Base-by-base conservation (phyloP, 2,888 invertebrate species). In the Odontomyia ornata region DNA sequence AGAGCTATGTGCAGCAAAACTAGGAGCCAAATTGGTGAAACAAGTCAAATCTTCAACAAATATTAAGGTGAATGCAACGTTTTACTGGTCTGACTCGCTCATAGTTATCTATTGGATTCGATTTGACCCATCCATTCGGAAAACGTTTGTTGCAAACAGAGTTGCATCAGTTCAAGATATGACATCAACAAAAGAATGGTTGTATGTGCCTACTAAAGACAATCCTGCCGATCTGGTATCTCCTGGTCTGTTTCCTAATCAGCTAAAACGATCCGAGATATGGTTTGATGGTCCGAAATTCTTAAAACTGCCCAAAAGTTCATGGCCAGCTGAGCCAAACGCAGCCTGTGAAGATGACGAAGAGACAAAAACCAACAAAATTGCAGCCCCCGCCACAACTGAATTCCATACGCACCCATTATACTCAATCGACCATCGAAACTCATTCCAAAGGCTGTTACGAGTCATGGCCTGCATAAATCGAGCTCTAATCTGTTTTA, bases 1-100 rank as follows among this genome's bases (percentile, higher is more conserved):
- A 9, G 81, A 82, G 30, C 73, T 83, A 21, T 76, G 79, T 5
- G 77, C 75, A 43, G 78, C 80, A 25, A 60, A 69, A 43, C 3
- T 75, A 15, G 75, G 71, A n/a, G 52, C 71, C 0, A 23, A 77
- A 1, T 28, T 77, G 0, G n/a, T 25, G 1, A 13, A 23, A 1
- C 25, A 30, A 75, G 25, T 77, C 3, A 25, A 21, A 60, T 4
- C 4, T 18, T 11, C 60, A 11, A 25, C 25, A 3, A 25, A 23
- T 60, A n/a, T 60, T 4, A 21, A 60, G 13, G 11, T 4, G 23
- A 23, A 60, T 7, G 60, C 21, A 1, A 23, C 25, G 5, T 0
- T 60, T 15, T 60, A 30, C 1, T 76, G 69, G 76, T 43, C 76
- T 0, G 76, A 76, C 43, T 76, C 69, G 0, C 18, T 25, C 4